Evolutionary conservation across 2,888 invertebrate species (phyloP), one percentile per base, ranked within the genome.

Genomic region (Temnothorax unifasciatus): DNA sequence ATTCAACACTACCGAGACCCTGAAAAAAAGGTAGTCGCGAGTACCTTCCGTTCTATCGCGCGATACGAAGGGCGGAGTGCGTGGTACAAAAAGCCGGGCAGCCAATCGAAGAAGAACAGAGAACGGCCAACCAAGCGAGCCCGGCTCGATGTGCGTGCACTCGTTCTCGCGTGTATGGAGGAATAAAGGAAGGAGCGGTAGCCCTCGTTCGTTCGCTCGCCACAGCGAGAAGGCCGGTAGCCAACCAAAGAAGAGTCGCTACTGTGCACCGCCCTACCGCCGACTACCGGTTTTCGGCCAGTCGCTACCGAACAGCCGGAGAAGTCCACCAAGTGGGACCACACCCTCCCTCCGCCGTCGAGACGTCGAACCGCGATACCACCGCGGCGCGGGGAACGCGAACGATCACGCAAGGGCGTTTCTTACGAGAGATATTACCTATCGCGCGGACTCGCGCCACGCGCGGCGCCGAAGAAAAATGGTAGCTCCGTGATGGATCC

Each of bases 231-330:
- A 77, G 52, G 77, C 91, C 90, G 69, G 92, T 94, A 93, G 94
- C 94, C 94, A 94, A 94, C 94, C 94, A 94, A 94, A 92, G 92
- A 90, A 91, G 90, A 92, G 90, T 91, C 87, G 94, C 94, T 95
- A 95, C 94, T 85, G 94, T 94, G 94, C 94, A 93, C 94, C 95
- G 94, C 95, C 94, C 93, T 94, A 93, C 93, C 93, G 91, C 91
- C 68, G 90, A 94, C 95, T 94, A 94, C 94, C 93, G 94, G 94
- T 93, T 93, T 94, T 93, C 88, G 92, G 91, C 94, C 94, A 92
- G 89, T 93, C 90, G 92, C 93, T 91, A 91, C 92, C 76, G 91
- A 87, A 84, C 85, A 83, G 73, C 82, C 81, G 82, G 83, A 84
- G 84, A 88, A 89, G 85, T 89, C 86, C 90, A 86, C 90, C 89